Percentiles rank a stretch among this genome's conserved stretches.
phyloP scores from a whole-genome alignment of 2,888 invertebrate species.

The Minunthozetes semirufus region DNA sequence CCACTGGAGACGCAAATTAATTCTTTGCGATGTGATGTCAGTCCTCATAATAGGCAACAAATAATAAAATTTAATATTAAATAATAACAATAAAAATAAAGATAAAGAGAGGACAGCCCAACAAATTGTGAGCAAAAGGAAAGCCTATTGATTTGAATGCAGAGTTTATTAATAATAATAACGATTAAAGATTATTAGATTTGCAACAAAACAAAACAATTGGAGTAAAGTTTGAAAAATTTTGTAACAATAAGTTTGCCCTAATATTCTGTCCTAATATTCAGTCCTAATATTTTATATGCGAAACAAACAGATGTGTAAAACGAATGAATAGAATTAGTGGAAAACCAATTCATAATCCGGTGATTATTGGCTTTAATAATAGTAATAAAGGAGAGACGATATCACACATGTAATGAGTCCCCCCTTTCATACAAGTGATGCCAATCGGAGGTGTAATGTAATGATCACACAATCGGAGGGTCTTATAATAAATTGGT shows the following conservation, averaged over 20 bases:
- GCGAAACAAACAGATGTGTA: constrained; percentile 25
- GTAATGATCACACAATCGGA: constrained; percentile 6
- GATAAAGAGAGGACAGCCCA: not conserved
- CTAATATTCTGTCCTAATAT: not conserved
- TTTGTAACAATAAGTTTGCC: not conserved
- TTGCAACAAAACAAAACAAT: constrained; percentile 16
- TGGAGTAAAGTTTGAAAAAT: not conserved
- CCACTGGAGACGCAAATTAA: not conserved
- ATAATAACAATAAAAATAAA: not conserved
- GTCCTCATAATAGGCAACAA: not conserved
- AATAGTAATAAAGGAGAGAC: constrained; percentile 20
- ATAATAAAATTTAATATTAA: not conserved
- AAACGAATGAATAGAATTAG: constrained; percentile 13
- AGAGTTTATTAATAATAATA: not conserved
- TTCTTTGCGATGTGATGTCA: not conserved
- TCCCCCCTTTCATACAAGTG: not conserved
- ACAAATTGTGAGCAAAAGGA: not conserved
- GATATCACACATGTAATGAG: not conserved
- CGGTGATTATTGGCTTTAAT: constrained; percentile 13
- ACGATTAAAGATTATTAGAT: constrained; percentile 3
- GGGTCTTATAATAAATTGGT: constrained; percentile 21
- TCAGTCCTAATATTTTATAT: not conserved
- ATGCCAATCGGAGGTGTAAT: constrained; percentile 18
- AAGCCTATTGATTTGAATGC: not conserved
- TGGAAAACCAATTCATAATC: constrained; percentile 10